Conservation (phyloP, 2,113 vertebrate genomes). For the Plestiodon gilberti region DNA sequence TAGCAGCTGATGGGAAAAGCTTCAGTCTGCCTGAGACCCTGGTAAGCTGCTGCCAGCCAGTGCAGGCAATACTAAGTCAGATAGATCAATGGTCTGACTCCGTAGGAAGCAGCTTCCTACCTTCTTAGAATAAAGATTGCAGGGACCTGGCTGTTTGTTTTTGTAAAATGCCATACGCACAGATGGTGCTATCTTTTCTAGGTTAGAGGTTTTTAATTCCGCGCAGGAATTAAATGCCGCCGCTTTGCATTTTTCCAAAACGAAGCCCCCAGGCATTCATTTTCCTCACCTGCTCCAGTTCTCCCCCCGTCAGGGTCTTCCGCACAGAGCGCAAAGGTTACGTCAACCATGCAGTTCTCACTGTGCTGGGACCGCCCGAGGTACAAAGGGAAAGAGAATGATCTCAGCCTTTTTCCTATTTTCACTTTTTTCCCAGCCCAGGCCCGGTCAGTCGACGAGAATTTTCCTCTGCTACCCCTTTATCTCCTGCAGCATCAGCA, state of each 20-base stretch:
- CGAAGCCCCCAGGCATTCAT: neutral
- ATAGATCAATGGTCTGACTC: too few relatives aligned
- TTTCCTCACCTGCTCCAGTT: neutral
- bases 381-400: slow-evolving; percentile 46
- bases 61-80: too few relatives aligned
- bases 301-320: neutral
- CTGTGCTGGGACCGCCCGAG: neutral
- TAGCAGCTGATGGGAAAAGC: too few relatives aligned
- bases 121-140: too few relatives aligned
- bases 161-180: neutral
- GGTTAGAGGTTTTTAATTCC: too few relatives aligned
- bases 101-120: too few relatives aligned
- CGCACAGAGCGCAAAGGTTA: too few relatives aligned
- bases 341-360: neutral
- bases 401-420: slow-evolving; percentile 65
- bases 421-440: slow-evolving; percentile 9
- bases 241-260: neutral
- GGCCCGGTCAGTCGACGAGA: slow-evolving; percentile 33
- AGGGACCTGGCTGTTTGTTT: neutral
- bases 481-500: neutral
- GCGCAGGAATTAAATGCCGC: neutral
- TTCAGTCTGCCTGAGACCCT: too few relatives aligned
- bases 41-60: too few relatives aligned
- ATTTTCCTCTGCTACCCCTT: neutral
- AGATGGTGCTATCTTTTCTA: too few relatives aligned